A percentile compares a stretch with the other conserved stretches of the same genome.
phyloP scores from a whole-genome alignment of 2,797 vertebrate genomes.

The Huso huso region DNA sequence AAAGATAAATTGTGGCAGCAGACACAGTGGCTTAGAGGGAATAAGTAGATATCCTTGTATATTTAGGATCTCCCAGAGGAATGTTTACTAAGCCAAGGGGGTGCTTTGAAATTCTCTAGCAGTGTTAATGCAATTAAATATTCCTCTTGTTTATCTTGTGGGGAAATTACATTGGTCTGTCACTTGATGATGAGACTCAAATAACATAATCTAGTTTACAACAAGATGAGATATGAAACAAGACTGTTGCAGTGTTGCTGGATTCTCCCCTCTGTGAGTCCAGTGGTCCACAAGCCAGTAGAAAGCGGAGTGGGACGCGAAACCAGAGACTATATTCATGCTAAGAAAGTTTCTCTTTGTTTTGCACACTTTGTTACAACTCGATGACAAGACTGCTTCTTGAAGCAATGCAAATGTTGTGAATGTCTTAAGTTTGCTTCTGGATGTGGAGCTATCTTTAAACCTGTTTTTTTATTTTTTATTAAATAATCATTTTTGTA shows the following conservation, averaged over 20 bases:
- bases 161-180: background rate
- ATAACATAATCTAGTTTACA: background rate
- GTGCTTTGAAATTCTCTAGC: background rate
- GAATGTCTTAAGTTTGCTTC: slow-evolving; percentile 14
- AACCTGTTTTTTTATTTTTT: background rate
- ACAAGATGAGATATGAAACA: background rate
- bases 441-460: slow-evolving; percentile 26
- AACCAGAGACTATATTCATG: slow-evolving; percentile 4
- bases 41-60: background rate
- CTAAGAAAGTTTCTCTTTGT: background rate
- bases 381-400: background rate
- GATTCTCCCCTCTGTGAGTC: no score
- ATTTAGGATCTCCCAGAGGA: background rate
- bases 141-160: background rate
- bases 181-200: background rate
- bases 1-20: background rate
- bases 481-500: slow-evolving; percentile 25
- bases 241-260: background rate
- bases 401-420: background rate
- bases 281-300: no score
- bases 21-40: background rate
- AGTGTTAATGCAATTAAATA: background rate
- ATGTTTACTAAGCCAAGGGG: background rate
- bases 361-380: background rate
- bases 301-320: no score